Evolutionary conservation across 1,140 invertebrate genomes (phyloP).

Genomic region (Carposina sasakii): DNA sequence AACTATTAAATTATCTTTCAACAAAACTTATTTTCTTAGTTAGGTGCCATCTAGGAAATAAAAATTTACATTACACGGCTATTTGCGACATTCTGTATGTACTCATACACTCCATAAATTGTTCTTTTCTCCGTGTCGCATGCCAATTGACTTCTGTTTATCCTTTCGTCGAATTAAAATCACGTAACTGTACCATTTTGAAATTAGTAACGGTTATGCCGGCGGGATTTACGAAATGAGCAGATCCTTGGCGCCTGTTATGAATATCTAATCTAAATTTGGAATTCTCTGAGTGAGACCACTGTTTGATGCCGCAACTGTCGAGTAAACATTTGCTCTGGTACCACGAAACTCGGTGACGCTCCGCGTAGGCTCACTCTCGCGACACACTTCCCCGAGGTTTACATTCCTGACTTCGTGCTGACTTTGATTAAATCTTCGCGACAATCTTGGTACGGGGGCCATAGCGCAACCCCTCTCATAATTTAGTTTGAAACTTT

Average conservation of each 20-base stretch:
- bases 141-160: too few relatives aligned
- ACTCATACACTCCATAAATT: too few relatives aligned
- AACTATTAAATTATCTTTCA: too few relatives aligned
- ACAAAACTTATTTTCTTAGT: too few relatives aligned
- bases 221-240: slow-evolving; percentile 59
- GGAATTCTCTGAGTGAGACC: slow-evolving; percentile 68
- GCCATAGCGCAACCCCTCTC: slow-evolving; percentile 62
- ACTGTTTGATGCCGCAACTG: slow-evolving; percentile 66
- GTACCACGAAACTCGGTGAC: slow-evolving; percentile 58
- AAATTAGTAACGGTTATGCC: slow-evolving; percentile 42
- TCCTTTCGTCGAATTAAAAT: too few relatives aligned
- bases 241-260: slow-evolving; percentile 62
- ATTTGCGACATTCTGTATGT: not conserved
- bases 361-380: slow-evolving; percentile 9
- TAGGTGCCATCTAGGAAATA: too few relatives aligned
- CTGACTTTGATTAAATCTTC: slow-evolving; percentile 61
- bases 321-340: slow-evolving; percentile 56
- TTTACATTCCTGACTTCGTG: slow-evolving; percentile 47
- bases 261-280: slow-evolving; percentile 73
- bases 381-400: slow-evolving; percentile 12
- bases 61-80: too few relatives aligned
- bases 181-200: slow-evolving; percentile 33
- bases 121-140: too few relatives aligned
- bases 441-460: slow-evolving; percentile 63
- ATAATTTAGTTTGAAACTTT: slow-evolving; percentile 72